Evolutionary conservation across 2,888 invertebrate genomes (phyloP), one percentile per base, ranked within the genome.

Genomic region (Saturnia pavonia): DNA sequence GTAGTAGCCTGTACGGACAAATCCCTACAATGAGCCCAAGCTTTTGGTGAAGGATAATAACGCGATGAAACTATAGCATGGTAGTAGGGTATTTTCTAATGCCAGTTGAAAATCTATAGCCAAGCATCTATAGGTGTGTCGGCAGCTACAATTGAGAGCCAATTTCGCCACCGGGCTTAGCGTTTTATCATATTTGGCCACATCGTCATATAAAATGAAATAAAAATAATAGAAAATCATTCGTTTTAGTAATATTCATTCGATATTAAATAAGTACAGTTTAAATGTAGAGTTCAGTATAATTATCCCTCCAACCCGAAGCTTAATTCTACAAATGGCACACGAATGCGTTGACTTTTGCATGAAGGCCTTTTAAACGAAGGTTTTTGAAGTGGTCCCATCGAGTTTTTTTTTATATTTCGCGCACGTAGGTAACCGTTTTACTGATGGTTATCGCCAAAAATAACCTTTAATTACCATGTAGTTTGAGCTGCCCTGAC

Each of bases 381-480:
- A 92, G 91, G 92, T 89, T 82, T 75, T 75, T 78, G 78, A 83
- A 82, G 87, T 86, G 83, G 82, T 82, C 85, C 85, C 90, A 91
- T 87, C 88, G 85, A 80, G 84, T 90, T 92, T 92, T 57, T 57
- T 57, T 63, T 92, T 91, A n/a, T 34, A 89, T 88, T 90, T 89
- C 87, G 86, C 81, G 79, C 88, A 88, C 85, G 91, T 89, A 89
- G 87, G 91, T 91, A 89, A 91, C 92, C 89, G 91, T 91, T 92
- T 91, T 88, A 89, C 90, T 88, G 93, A 92, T 93, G 91, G 90
- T 90, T 92, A 93, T 93, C 93, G 88, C 88, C 91, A 91, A 92
- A 93, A 92, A 92, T 92, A 93, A 93, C 93, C 92, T 94, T 93
- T 94, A 94, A 94, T 94, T 94, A 92, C 92, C 86, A 89, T 89